phyloP scores from a whole-genome alignment of 2,797 vertebrate genomes.

The Gadopsis marmoratus region DNA sequence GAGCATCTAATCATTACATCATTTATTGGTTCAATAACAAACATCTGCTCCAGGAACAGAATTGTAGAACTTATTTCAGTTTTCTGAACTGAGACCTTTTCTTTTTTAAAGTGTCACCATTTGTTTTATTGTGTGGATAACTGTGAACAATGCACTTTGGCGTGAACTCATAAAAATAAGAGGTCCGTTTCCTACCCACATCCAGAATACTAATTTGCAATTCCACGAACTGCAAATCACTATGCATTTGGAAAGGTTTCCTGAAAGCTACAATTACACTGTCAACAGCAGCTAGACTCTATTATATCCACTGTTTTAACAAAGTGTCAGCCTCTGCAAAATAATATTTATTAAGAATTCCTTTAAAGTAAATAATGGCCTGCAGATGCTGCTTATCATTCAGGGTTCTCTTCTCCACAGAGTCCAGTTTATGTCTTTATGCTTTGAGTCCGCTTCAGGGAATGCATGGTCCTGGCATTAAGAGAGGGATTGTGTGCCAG shows the following conservation, averaged over 20 bases:
- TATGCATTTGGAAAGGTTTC: slow-evolving; percentile 49
- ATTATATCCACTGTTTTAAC: slow-evolving; percentile 48
- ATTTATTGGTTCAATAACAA: slow-evolving; percentile 18
- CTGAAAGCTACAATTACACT: slow-evolving; percentile 60
- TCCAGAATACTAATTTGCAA: slow-evolving; percentile 33
- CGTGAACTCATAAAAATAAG: slow-evolving; percentile 27
- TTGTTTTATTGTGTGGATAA: slow-evolving; percentile 44
- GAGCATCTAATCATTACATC: slow-evolving; percentile 17
- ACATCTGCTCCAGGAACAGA: not conserved
- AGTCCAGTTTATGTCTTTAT: slow-evolving; percentile 37
- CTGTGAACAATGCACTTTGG: slow-evolving; percentile 35
- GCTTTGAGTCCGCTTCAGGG: slow-evolving; percentile 31
- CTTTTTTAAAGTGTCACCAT: slow-evolving; percentile 18
- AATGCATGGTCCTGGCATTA: slow-evolving; percentile 30
- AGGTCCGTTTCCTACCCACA: slow-evolving; percentile 26
- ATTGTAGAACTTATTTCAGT: slow-evolving; percentile 10
- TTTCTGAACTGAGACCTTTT: too few species aligned
- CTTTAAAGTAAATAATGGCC: slow-evolving; percentile 49
- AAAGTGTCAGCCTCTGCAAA: slow-evolving; percentile 45
- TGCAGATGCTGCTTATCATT: slow-evolving; percentile 47
- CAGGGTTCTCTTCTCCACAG: slow-evolving; percentile 21
- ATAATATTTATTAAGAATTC: slow-evolving; percentile 50
- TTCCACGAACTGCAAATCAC: slow-evolving; percentile 50
- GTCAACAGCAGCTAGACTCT: slow-evolving; percentile 47
- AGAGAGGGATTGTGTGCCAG: slow-evolving; percentile 35